Percentiles rank a stretch among this genome's conserved stretches.
These are phyloP conservation scores for Cheilosia impressa DNA, from an alignment of 2,888 invertebrate genomes.

Conservation along the genomic window DNA sequence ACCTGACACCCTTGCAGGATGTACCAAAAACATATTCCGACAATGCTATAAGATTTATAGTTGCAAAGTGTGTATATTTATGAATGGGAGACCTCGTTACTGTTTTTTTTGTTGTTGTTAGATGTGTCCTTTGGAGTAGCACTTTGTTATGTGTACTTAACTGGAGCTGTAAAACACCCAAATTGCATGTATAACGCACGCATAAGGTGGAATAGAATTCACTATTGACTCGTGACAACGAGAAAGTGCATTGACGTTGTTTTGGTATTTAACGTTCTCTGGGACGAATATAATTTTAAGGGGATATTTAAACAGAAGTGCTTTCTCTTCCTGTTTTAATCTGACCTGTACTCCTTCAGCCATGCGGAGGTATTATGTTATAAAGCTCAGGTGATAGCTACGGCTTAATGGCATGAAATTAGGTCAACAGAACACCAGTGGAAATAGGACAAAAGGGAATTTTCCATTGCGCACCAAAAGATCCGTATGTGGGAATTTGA, in stretches of 20 bases:
- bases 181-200: conserved; percentile 21
- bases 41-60: conserved; percentile 36
- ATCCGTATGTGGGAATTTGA: too few species aligned
- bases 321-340: not conserved
- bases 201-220: conserved; percentile 15
- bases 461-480: too few species aligned
- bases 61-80: not conserved
- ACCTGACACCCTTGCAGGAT: conserved; percentile 33
- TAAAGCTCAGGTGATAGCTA: too few species aligned
- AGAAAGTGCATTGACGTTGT: not conserved
- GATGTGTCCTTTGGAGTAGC: conserved; percentile 14
- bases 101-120: not conserved
- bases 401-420: too few species aligned
- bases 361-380: too few species aligned
- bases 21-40: conserved; percentile 29
- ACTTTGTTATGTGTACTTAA: conserved; percentile 31
- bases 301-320: not conserved
- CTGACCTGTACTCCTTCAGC: not conserved
- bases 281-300: not conserved
- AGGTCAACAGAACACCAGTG: too few species aligned
- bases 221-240: conserved; percentile 3
- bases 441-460: too few species aligned
- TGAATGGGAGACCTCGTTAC: conserved; percentile 24
- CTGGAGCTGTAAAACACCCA: conserved; percentile 9
- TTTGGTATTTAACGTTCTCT: not conserved